These are phyloP conservation scores for Myotis davidii DNA, from an alignment of 2,113 vertebrate genomes.

Conservation along the genomic window DNA sequence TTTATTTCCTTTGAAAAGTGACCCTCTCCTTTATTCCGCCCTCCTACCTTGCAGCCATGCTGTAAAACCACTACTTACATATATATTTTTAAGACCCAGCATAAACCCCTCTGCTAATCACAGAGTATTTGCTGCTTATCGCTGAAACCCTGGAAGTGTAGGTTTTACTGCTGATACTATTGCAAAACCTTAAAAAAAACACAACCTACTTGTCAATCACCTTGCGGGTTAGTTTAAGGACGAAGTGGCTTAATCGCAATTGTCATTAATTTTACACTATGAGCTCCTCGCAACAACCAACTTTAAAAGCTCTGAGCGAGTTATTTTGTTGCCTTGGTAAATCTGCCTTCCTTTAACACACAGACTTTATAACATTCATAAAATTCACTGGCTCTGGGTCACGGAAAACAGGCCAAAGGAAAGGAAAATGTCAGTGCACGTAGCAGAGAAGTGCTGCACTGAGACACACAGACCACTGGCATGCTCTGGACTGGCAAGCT, in stretches of 20 bases:
- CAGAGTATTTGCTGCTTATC: not conserved
- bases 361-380: not conserved
- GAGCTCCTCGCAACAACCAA: not conserved
- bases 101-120: conserved; percentile 4
- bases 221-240: conserved; percentile 5
- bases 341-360: not conserved
- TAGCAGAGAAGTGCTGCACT: not conserved
- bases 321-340: not conserved
- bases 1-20: not conserved
- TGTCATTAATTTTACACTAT: not conserved
- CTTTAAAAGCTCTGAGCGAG: not conserved
- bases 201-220: not conserved
- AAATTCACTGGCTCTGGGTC: not conserved
- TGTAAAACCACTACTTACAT: not conserved
- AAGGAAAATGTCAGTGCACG: not conserved
- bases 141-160: not conserved
- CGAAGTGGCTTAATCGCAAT: not conserved
- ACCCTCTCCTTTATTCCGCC: not conserved
- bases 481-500: not conserved
- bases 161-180: not conserved
- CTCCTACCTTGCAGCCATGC: not conserved
- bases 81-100: not conserved
- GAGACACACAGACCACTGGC: not conserved
- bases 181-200: not conserved
- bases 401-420: conserved; percentile 26